Conservation (phyloP, 2,797 vertebrate genomes). For the Hoplostethus atlanticus region DNA sequence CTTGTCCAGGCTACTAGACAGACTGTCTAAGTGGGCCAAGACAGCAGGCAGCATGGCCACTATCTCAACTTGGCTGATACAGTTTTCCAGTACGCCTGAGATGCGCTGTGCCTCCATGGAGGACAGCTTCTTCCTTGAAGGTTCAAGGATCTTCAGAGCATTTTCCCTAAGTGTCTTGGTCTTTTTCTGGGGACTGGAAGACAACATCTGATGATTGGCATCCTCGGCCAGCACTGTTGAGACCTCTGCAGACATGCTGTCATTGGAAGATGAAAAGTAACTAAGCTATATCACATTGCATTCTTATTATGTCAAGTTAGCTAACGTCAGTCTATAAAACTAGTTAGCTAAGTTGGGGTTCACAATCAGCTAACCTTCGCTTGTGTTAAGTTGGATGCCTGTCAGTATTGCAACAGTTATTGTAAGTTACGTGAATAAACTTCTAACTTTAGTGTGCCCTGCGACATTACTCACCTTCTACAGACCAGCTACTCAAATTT, state of each 20-base stretch:
- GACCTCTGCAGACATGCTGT: slow-evolving; percentile 52
- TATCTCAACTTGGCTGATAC: slow-evolving; percentile 83
- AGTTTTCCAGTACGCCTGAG: slow-evolving; percentile 83
- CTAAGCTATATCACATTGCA: too few relatives aligned
- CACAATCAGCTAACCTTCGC: too few relatives aligned
- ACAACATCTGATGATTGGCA: slow-evolving; percentile 1
- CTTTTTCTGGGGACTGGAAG: slow-evolving; percentile 30
- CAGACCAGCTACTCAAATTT: too few relatives aligned
- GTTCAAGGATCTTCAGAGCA: slow-evolving; percentile 47
- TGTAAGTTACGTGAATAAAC: too few relatives aligned
- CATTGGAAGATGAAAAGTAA: slow-evolving; percentile 8
- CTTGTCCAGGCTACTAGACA: slow-evolving; percentile 50
- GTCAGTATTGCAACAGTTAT: too few relatives aligned
- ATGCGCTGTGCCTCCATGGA: slow-evolving; percentile 83
- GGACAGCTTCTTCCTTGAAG: slow-evolving; percentile 65
- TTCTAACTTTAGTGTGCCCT: too few relatives aligned
- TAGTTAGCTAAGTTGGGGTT: too few relatives aligned
- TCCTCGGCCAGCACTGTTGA: not conserved
- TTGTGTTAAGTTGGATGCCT: too few relatives aligned
- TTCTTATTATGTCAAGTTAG: too few relatives aligned
- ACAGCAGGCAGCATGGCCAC: slow-evolving; percentile 77
- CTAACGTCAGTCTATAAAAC: too few relatives aligned
- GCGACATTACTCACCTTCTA: too few relatives aligned
- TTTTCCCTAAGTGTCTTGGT: slow-evolving; percentile 43
- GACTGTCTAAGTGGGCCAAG: slow-evolving; percentile 15